phyloP scores from a whole-genome alignment of 2,888 invertebrate genomes.

The Automeris io region DNA sequence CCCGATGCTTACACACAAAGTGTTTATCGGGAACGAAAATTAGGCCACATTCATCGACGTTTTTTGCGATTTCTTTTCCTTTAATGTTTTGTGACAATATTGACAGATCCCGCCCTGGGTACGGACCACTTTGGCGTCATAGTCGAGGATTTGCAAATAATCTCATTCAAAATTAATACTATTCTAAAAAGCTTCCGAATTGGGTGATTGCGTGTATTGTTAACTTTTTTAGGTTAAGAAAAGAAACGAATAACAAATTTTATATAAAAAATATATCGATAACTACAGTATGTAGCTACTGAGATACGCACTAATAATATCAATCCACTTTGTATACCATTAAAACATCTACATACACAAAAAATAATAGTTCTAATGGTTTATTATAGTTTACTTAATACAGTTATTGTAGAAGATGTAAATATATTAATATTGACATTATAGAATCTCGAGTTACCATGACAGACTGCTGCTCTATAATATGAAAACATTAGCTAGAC shows the following conservation, averaged over 20 bases:
- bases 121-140: constrained; percentile 23
- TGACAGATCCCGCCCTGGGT: constrained; percentile 61
- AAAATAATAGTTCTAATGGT: too few relatives aligned
- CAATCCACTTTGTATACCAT: too few relatives aligned
- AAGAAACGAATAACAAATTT: background rate
- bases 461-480: too few relatives aligned
- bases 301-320: too few relatives aligned
- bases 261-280: too few relatives aligned
- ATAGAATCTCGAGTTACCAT: too few relatives aligned
- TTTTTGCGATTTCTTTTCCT: constrained; percentile 30
- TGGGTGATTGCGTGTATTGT: constrained; percentile 68
- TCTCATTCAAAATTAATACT: constrained; percentile 71
- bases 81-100: constrained; percentile 72
- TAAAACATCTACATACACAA: too few relatives aligned
- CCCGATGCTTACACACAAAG: constrained; percentile 69
- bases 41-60: constrained; percentile 64
- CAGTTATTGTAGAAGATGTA: too few relatives aligned
- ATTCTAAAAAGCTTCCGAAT: constrained; percentile 44
- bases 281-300: too few relatives aligned
- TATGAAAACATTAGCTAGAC: too few relatives aligned
- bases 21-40: constrained; percentile 71
- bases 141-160: constrained; percentile 70
- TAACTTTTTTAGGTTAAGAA: constrained; percentile 6
- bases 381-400: too few relatives aligned
- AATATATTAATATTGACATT: too few relatives aligned